Percentiles rank a stretch among this genome's conserved stretches.
Evolutionary conservation across 2,888 invertebrate species (phyloP).

Genomic region (Atrina japonica): DNA sequence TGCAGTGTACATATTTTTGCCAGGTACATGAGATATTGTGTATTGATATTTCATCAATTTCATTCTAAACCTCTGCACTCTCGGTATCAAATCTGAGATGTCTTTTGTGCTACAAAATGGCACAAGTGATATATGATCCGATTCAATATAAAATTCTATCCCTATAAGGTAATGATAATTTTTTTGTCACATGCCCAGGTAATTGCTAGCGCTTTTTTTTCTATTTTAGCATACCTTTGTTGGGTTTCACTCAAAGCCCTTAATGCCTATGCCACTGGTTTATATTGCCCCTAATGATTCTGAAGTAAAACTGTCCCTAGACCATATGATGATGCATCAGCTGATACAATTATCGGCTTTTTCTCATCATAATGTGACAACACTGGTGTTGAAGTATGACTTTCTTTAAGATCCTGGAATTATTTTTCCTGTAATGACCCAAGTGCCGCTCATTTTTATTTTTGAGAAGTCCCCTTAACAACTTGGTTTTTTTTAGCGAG

Average conservation of each 20-base stretch:
- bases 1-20: conserved; percentile 68
- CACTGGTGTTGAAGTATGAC: conserved; percentile 63
- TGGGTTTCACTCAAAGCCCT: too few relatives aligned
- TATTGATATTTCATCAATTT: conserved; percentile 67
- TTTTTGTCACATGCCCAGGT: too few relatives aligned
- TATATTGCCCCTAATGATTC: conserved; percentile 56
- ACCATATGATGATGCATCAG: too few relatives aligned
- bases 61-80: conserved; percentile 76
- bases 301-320: conserved; percentile 71
- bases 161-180: too few relatives aligned
- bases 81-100: conserved; percentile 73
- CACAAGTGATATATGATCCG: too few relatives aligned
- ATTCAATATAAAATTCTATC: too few relatives aligned
- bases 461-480: conserved; percentile 38
- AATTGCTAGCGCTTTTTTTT: too few relatives aligned
- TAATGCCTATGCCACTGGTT: conserved; percentile 76
- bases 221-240: too few relatives aligned
- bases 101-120: too few relatives aligned
- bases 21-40: conserved; percentile 69
- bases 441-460: conserved; percentile 42
- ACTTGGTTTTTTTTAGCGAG: conserved; percentile 36
- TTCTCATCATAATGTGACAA: conserved; percentile 71
- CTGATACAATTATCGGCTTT: conserved; percentile 52
- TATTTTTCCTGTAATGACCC: conserved; percentile 49
- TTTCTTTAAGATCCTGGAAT: conserved; percentile 67